Conservation (phyloP, 2,888 invertebrate genomes). For the Drosophila kokeensis region DNA sequence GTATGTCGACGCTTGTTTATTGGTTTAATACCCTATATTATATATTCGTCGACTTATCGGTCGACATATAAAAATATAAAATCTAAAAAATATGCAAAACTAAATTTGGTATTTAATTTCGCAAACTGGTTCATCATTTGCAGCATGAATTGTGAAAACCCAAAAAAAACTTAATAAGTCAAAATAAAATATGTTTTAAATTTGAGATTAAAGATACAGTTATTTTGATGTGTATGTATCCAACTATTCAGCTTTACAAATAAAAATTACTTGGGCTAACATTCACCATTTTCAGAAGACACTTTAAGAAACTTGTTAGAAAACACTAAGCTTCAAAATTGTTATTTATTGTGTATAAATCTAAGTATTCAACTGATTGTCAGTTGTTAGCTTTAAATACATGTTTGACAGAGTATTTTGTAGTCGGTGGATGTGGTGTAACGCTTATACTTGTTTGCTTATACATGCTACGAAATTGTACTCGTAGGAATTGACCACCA, state of each 20-base stretch:
- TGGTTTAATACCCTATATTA: slow-evolving; percentile 2
- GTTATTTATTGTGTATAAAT: background rate
- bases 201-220: background rate
- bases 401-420: background rate
- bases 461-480: slow-evolving; percentile 53
- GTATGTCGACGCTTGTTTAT: background rate
- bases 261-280: background rate
- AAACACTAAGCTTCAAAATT: background rate
- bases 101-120: background rate
- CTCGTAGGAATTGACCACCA: slow-evolving; percentile 89
- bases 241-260: background rate
- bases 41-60: background rate
- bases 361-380: background rate
- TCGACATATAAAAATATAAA: background rate
- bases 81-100: background rate
- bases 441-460: background rate
- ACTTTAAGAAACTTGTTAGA: slow-evolving; percentile 8
- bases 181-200: background rate
- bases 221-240: background rate
- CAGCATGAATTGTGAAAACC: background rate
- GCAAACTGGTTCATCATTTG: background rate
- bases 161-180: background rate
- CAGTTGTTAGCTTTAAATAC: background rate
- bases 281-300: background rate
- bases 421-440: background rate